Base-by-base conservation (phyloP, 2,888 invertebrate genomes). In the Brachyopa scutellaris region DNA sequence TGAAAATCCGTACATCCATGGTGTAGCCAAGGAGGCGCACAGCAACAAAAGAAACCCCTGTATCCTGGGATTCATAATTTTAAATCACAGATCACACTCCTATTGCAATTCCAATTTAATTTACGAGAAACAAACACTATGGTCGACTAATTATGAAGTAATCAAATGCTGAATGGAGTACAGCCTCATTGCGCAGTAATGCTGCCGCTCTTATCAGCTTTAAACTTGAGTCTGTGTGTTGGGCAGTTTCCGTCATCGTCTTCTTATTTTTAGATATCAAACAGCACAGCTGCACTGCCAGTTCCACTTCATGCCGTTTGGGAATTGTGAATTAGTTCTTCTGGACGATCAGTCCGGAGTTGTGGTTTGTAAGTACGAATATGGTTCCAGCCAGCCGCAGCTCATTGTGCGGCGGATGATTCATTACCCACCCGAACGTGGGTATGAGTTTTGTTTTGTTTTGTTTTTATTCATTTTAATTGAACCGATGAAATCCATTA, bases 191-290 rank as follows among this genome's bases (percentile, higher is more conserved):
- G 76, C 80, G 67, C 69, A 64, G 69, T 26, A 49, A 55, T 29
- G 66, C 19, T 51, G 19, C 26, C 57, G 33, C 19, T 53, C 77
- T 82, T 82, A 82, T 82, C 82, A 82, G 77, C 51, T 47, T 51
- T 64, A 53, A 36, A 66, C 70, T 77, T 57, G 17, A 45, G 69
- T 62, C 64, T 70, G 51, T 82, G 76, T 77, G 36, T 40, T 49
- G 53, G 53, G 23, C 70, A 9, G 73, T 73, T 85, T 86, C 86
- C 85, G 86, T 85, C 55, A 59, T 84, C 29, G 73, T 38, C 21
- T 69, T 64, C 61, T 59, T 84, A 84, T 84, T 84, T 84, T 84
- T 84, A 84, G 84, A 84, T 84, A 84, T 74, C 40, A 62, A 55
- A 42, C 47, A 66, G 26, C 36, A 53, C 67, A 61, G 55, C 57